Evolutionary conservation across 2,113 vertebrate genomes (phyloP), one percentile per base, ranked within the genome.

Genomic region (Redunca redunca): DNA sequence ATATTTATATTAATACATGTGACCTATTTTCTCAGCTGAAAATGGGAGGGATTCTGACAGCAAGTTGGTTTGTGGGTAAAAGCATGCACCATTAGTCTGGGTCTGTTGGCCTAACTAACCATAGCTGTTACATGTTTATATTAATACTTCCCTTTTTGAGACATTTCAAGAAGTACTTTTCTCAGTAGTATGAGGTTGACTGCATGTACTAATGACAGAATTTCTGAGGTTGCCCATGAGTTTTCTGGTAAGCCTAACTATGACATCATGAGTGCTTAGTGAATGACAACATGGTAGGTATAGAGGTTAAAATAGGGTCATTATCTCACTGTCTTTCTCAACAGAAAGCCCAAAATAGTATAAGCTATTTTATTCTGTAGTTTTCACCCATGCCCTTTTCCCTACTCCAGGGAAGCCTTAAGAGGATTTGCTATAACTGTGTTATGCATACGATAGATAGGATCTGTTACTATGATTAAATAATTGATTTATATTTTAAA

Each of bases 101-200:
- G 23, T 57, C 88, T 94, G 71, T 64, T 36, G 74, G 71, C 23
- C 6, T 71, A 21, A 71, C 67, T 71, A 71, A 62, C 46, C 50
- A 43, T 81, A 85, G 40, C 55, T 64, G 52, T 78, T 88, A 82
- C 1, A 2, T 36, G 58, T 84, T 94, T 96, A 62, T 58, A 50
- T 14, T 55, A 80, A 74, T 40, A 60, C 28, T 94, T 97, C 62
- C 40, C 26, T 78, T 78, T 93, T 84, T 78, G 43, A 74, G 58
- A 81, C 48, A 62, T n/a, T 93, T 97, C 23, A 53, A 36, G 28
- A 94, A 92, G 74, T 50, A 12, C 46, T 88, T 91, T 93, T 95
- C 71, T 90, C 15, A 12, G 71, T 74, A 53, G 40, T 82, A 48
- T 30, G 52, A 90, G 11, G 28, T 50, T 67, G 26, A 77, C 23